Percentiles rank a stretch among this genome's conserved stretches.
Evolutionary conservation across 2,113 vertebrate species (phyloP).

Genomic region (Callocephalon fimbriatum): DNA sequence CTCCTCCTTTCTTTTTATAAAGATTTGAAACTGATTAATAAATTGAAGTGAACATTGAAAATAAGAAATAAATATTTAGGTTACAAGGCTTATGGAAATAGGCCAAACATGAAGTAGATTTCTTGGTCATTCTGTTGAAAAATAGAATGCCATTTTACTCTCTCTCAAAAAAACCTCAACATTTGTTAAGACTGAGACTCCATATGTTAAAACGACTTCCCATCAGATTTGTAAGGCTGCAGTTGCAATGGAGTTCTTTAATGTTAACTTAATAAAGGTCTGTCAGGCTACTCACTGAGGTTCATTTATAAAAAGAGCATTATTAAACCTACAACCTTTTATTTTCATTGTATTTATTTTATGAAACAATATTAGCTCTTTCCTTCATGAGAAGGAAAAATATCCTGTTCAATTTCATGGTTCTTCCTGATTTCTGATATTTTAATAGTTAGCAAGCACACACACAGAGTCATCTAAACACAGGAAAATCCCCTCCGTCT

Average conservation of each 20-base stretch:
- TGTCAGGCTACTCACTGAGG: not conserved
- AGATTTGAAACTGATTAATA: not conserved
- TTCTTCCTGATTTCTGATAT: not conserved
- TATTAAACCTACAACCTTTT: slow-evolving; percentile 5
- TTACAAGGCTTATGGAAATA: not conserved
- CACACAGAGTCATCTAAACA: not conserved
- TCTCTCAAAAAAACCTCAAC: not conserved
- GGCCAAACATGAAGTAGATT: not conserved
- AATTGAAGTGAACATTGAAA: not conserved
- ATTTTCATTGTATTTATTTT: slow-evolving; percentile 30
- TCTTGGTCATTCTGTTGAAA: not conserved
- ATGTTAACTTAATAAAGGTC: not conserved
- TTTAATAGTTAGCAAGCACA: not conserved
- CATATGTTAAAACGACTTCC: not conserved
- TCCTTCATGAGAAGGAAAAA: not conserved
- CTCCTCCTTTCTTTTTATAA: not conserved
- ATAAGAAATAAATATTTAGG: not conserved
- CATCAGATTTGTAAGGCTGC: not conserved
- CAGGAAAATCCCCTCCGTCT: not conserved
- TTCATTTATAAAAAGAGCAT: not conserved
- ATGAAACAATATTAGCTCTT: not conserved
- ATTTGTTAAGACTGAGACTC: not conserved
- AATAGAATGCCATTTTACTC: not conserved
- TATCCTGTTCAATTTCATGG: not conserved
- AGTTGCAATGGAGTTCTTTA: not conserved